phyloP scores from a whole-genome alignment of 2,113 vertebrate species.

The Tringa solitaria region DNA sequence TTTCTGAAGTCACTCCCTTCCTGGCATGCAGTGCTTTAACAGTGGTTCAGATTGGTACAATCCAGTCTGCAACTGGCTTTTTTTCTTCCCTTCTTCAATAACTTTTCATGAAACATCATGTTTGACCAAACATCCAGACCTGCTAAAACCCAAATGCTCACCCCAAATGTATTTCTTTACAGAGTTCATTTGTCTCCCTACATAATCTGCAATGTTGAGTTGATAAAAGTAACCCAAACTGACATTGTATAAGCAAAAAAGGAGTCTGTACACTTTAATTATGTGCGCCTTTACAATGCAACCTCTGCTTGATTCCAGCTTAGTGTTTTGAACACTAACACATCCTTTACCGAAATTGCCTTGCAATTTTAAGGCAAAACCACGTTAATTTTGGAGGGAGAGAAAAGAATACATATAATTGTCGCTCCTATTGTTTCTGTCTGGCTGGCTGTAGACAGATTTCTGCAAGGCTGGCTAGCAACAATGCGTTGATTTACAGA shows the following conservation, averaged over 20 bases:
- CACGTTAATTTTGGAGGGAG: not conserved
- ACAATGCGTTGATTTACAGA: constrained; percentile 68
- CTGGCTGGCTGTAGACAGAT: constrained; percentile 60
- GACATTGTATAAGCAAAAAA: not conserved
- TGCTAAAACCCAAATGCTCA: not conserved
- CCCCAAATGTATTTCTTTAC: not conserved
- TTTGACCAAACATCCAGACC: not conserved
- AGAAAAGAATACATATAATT: not conserved
- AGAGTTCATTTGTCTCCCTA: not conserved
- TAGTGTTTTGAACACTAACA: not conserved
- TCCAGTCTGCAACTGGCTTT: not conserved
- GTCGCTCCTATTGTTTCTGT: constrained; percentile 34
- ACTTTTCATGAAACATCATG: not conserved
- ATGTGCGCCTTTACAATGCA: not conserved
- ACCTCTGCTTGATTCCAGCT: not conserved
- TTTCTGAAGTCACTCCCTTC: not conserved
- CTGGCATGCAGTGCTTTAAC: not conserved
- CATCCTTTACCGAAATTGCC: not conserved
- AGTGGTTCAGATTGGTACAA: not conserved
- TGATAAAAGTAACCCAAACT: not conserved
- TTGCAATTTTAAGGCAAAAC: constrained; percentile 10
- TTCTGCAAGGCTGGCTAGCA: constrained; percentile 53
- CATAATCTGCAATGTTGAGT: not conserved
- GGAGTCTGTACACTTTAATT: not conserved
- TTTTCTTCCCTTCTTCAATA: not conserved